Conservation (phyloP, 2,797 vertebrate species). For the Halcyon chelicuti region DNA sequence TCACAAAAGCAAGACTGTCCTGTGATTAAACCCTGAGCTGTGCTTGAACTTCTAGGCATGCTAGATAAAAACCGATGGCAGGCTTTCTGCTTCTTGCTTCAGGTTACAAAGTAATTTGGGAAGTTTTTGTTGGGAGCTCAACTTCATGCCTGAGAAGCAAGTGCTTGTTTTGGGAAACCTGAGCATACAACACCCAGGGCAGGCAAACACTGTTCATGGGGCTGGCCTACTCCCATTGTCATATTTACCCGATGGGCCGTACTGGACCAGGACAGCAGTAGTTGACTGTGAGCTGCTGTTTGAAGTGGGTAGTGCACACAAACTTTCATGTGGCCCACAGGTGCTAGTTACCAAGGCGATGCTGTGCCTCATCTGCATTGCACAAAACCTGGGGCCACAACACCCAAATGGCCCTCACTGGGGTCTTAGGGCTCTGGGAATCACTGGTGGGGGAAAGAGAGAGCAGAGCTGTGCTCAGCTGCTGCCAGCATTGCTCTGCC, state of each 20-base stretch:
- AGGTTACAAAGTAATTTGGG: background rate
- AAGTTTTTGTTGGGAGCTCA: background rate
- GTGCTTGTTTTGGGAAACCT: background rate
- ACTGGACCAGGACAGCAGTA: background rate
- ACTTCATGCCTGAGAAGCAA: background rate
- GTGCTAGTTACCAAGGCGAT: background rate
- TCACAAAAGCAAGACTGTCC: background rate
- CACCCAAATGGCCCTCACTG: fast-evolving
- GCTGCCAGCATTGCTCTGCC: background rate
- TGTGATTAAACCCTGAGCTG: background rate
- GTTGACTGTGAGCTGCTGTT: background rate
- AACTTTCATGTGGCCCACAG: background rate
- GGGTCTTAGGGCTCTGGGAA: background rate
- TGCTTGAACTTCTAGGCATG: background rate
- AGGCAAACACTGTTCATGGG: fast-evolving
- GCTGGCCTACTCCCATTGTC: background rate
- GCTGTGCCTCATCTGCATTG: background rate
- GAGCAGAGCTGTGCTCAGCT: background rate
- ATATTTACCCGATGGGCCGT: fast-evolving
- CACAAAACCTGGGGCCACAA: background rate
- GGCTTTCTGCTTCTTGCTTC: background rate
- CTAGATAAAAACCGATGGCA: fast-evolving
- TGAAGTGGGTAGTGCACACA: background rate
- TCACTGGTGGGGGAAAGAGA: background rate
- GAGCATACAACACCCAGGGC: fast-evolving